Evolutionary conservation across 2,113 vertebrate genomes (phyloP), one percentile per base, ranked within the genome.

Genomic region (Camelus dromedarius): DNA sequence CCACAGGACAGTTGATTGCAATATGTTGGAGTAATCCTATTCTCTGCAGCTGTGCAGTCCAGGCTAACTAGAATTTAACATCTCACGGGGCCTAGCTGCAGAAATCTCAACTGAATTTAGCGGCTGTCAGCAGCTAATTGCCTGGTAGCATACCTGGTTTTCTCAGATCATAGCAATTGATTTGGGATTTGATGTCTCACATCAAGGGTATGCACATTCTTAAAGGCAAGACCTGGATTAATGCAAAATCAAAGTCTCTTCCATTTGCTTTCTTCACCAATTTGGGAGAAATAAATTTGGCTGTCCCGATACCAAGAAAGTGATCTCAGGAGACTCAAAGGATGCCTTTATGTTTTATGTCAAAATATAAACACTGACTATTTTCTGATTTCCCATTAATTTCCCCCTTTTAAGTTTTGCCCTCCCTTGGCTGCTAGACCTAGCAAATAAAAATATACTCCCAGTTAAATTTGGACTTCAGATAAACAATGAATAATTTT

Each of bases 41-140:
- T 48, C 60, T 84, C 16, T 1, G 3, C 32, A 89, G 76, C 76
- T 95, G 81, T 75, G 28, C 26, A 14, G 16, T 96, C 66, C 77
- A 90, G 77, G 18, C 20, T 73, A 62, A 62, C 64, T 9, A 69
- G 48, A 96, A 83, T 67, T 93, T 96, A 72, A 66, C 75, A 88
- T 96, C 91, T 98, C 91, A 64, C 91, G 94, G 87, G n/a, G 64
- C 32, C 85, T 12, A 70, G 28, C 32, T 69, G n/a, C 84, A 66
- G 77, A 83, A 88, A 83, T 75, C 50, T n/a, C 76, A 35, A 32
- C 58, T 54, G 72, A 97, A 81, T 52, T 64, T 60, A 95, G 83
- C 89, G 96, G 93, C 94, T 94, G 81, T 87, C 95, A 75, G 69
- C 75, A 85, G 69, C 92, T 96, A 97, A 97, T 96, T 91, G 73